A percentile compares a stretch with the other conserved stretches of the same genome.
Conservation (phyloP, 2,888 invertebrate species). For the Meandrusa payeni region DNA sequence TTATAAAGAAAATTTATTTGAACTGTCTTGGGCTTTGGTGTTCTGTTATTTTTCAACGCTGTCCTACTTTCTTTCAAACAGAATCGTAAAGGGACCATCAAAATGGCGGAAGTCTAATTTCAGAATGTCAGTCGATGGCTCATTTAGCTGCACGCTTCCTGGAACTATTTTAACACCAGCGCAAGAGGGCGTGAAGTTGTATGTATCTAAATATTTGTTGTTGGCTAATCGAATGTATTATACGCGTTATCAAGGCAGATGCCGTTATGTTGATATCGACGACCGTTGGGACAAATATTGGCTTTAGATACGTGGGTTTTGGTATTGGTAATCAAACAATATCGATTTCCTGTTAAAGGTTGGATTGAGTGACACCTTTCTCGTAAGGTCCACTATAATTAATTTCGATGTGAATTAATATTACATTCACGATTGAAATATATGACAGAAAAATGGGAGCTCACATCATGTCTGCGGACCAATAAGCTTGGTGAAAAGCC, state of each 20-base stretch:
- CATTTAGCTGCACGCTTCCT: constrained; percentile 1
- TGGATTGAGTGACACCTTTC: constrained; percentile 15
- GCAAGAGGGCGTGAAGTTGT: background rate
- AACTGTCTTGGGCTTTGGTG: background rate
- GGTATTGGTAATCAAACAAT: constrained; percentile 18
- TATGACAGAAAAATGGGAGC: too few species aligned
- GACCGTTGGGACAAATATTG: constrained; percentile 22
- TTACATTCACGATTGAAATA: too few species aligned
- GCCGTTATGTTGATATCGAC: constrained; percentile 23
- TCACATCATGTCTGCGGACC: too few species aligned
- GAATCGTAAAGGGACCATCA: background rate
- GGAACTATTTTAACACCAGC: background rate
- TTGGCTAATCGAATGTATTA: constrained; percentile 21
- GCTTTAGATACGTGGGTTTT: constrained; percentile 18
- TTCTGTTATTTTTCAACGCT: background rate
- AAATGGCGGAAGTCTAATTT: constrained; percentile 12
- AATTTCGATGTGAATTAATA: too few species aligned
- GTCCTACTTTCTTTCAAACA: constrained; percentile 12
- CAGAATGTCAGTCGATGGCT: constrained; percentile 4
- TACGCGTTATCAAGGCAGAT: constrained; percentile 16
- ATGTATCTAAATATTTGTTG: constrained; percentile 19
- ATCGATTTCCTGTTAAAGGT: constrained; percentile 15
- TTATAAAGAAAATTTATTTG: background rate
- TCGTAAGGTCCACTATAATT: background rate
- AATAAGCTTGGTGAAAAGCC: too few species aligned